Conservation (phyloP, 1,140 invertebrate genomes). For the Rhopalosiphum maidis region DNA sequence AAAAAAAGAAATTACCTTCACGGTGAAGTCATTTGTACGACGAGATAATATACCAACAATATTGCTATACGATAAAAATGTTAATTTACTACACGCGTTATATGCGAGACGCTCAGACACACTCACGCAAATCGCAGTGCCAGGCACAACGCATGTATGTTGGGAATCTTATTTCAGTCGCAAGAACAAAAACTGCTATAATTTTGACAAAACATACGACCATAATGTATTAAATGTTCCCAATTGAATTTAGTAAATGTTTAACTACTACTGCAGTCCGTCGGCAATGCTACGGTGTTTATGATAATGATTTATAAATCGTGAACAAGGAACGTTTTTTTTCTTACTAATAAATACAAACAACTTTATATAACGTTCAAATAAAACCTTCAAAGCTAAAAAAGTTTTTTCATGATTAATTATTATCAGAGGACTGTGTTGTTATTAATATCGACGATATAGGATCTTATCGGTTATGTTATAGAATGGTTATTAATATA, state of each 20-base stretch:
- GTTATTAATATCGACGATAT: too few relatives aligned
- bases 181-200: background rate
- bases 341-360: background rate
- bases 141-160: background rate
- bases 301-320: background rate
- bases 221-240: background rate
- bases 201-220: background rate
- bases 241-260: background rate
- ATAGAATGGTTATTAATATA: too few relatives aligned
- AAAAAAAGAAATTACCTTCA: background rate
- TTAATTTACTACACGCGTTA: slow-evolving; percentile 33
- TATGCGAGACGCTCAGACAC: background rate
- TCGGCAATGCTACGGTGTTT: background rate
- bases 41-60: background rate
- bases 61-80: background rate
- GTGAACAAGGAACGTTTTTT: background rate
- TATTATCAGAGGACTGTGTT: too few relatives aligned
- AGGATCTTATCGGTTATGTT: too few relatives aligned
- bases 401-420: background rate
- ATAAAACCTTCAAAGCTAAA: background rate
- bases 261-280: background rate
- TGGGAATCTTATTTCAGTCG: background rate
- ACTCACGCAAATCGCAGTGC: slow-evolving; percentile 24
- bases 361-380: background rate
- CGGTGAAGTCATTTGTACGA: background rate